Evolutionary conservation across 30 jellyfish, hydroid and myxozoan genomes (phyloP).

Genomic region (Hydractinia echinata): DNA sequence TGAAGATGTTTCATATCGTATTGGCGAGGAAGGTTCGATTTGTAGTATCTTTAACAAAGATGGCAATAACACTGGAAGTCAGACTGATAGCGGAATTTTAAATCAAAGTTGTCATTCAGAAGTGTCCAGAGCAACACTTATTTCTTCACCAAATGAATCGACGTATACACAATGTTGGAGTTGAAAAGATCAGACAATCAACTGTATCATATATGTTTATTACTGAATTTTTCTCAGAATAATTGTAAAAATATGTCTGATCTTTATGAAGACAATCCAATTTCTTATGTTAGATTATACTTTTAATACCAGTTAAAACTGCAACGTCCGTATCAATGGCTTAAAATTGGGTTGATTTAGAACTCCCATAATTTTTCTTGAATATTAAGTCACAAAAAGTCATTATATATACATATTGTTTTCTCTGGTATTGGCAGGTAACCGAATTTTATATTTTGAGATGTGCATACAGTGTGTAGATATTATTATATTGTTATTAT

Average conservation of each 20-base stretch:
- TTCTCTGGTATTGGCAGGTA: too few species aligned
- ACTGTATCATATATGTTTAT: constrained; percentile 1
- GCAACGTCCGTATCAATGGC: too few species aligned
- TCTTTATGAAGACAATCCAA: constrained; percentile 10
- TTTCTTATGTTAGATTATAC: background rate
- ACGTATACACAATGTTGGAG: constrained; percentile 28
- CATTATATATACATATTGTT: too few species aligned
- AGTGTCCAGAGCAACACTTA: constrained; percentile 10
- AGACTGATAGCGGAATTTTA: background rate
- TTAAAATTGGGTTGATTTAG: too few species aligned
- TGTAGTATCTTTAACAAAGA: constrained; percentile 39
- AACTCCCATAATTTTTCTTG: too few species aligned
- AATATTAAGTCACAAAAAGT: too few species aligned
- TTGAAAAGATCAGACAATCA: background rate
- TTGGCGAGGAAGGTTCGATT: constrained; percentile 98
- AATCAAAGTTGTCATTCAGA: constrained; percentile 28
- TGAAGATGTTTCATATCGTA: constrained; percentile 82
- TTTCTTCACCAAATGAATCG: constrained; percentile 17
- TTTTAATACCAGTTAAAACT: too few species aligned
- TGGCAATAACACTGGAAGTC: background rate
- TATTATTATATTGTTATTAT: too few species aligned
- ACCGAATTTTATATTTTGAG: too few species aligned
- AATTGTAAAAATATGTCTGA: constrained; percentile 2
- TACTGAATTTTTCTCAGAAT: constrained; percentile 28
- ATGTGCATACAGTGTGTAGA: too few species aligned